Percentiles rank a stretch among this genome's conserved stretches.
Evolutionary conservation across 1,140 invertebrate species (phyloP).

Genomic region (Venturia canescens): DNA sequence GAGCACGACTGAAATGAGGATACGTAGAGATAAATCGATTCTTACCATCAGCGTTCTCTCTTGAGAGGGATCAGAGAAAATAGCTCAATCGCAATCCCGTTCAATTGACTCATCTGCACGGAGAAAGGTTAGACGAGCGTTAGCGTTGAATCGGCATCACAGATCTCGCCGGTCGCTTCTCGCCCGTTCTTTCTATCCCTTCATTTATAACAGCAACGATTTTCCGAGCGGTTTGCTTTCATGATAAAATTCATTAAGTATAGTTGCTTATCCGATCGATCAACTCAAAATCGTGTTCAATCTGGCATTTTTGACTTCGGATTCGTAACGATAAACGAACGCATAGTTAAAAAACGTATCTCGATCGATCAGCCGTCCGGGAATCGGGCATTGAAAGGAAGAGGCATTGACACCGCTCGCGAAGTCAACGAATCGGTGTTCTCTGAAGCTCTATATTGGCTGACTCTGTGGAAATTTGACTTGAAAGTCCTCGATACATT

Average conservation of each 20-base stretch:
- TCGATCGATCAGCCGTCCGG: no score
- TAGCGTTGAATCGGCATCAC: neutral
- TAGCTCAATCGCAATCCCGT: slow-evolving; percentile 53
- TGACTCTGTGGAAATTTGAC: no score
- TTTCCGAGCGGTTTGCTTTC: neutral
- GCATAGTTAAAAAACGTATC: neutral
- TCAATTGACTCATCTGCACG: slow-evolving; percentile 55
- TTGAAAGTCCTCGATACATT: no score
- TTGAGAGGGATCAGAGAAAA: neutral
- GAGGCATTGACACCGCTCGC: no score
- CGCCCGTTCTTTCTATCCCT: neutral
- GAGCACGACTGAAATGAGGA: slow-evolving; percentile 46
- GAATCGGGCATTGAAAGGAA: no score
- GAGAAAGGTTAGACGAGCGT: neutral
- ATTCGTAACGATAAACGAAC: neutral
- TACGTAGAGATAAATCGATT: slow-evolving; percentile 54
- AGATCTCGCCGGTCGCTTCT: neutral
- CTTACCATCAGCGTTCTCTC: slow-evolving; percentile 47
- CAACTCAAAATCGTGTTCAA: neutral
- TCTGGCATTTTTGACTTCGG: neutral
- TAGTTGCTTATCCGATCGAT: neutral
- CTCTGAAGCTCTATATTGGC: no score
- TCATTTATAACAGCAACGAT: neutral
- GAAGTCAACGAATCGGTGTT: no score
- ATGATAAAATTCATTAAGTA: slow-evolving; percentile 21